Percentiles rank a stretch among this genome's conserved stretches.
phyloP scores from a whole-genome alignment of 2,113 vertebrate genomes.

The Oncorhynchus tshawytscha region DNA sequence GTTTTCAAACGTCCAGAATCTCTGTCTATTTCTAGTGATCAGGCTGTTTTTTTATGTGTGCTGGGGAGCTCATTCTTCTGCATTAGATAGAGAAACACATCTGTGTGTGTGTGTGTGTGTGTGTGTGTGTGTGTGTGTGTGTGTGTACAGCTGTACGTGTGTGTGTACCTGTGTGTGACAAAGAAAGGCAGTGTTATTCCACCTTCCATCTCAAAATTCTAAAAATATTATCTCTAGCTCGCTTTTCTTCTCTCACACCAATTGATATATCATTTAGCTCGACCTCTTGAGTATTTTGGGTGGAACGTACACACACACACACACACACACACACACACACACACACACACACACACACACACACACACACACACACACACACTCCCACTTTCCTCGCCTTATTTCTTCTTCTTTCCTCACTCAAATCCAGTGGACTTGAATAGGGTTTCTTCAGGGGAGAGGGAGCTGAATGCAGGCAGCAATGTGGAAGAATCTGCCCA shows the following conservation, averaged over 20 bases:
- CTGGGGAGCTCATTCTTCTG: neutral
- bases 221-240: constrained; percentile 68
- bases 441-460: constrained; percentile 81
- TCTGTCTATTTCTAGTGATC: too few relatives aligned
- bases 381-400: constrained; percentile 51
- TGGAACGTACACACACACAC: constrained; percentile 73
- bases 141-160: too few relatives aligned
- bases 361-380: constrained; percentile 17
- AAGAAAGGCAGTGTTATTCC: neutral
- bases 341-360: constrained; percentile 39
- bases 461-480: constrained; percentile 97
- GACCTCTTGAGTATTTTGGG: constrained; percentile 84
- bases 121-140: neutral
- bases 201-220: constrained; percentile 30
- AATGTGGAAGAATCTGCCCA: constrained; percentile 99
- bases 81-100: neutral
- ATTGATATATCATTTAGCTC: constrained; percentile 91
- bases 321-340: constrained; percentile 18
- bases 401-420: constrained; percentile 74
- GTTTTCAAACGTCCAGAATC: too few relatives aligned
- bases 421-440: constrained; percentile 91
- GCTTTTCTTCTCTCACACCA: constrained; percentile 79
- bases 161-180: too few relatives aligned
- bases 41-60: too few relatives aligned
- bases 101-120: too few relatives aligned